These are phyloP conservation scores for Agriopis leucophaearia DNA, from an alignment of 2,888 invertebrate species.

Conservation along the genomic window DNA sequence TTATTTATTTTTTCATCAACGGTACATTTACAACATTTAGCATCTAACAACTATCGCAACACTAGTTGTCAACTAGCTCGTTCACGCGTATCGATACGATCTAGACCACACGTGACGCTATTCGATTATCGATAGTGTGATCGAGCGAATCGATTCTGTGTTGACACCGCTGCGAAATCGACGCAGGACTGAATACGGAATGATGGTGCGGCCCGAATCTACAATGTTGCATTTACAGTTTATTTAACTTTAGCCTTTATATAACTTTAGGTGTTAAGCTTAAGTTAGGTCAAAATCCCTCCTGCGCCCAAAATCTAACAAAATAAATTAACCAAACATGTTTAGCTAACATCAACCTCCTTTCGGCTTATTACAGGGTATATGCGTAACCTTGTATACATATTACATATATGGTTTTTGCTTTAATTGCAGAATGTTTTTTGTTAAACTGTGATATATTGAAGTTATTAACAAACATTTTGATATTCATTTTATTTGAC, in stretches of 20 bases:
- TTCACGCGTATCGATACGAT: constrained; percentile 57
- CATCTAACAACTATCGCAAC: constrained; percentile 15
- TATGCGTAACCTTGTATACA: too few species aligned
- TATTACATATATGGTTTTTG: too few species aligned
- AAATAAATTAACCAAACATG: too few species aligned
- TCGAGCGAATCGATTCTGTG: constrained; percentile 37
- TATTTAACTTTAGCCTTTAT: too few species aligned
- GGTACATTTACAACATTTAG: background rate
- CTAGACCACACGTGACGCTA: constrained; percentile 61
- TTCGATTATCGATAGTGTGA: constrained; percentile 39
- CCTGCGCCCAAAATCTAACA: too few species aligned
- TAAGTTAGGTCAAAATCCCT: too few species aligned
- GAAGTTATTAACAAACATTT: background rate
- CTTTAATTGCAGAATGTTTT: background rate
- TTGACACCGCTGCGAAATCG: constrained; percentile 40
- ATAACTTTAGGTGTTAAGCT: background rate
- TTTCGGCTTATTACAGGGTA: too few species aligned
- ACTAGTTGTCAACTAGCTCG: constrained; percentile 42
- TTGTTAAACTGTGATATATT: background rate
- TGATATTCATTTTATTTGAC: background rate
- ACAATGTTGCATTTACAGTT: constrained; percentile 22
- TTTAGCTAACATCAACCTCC: too few species aligned
- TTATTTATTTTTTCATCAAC: too few species aligned
- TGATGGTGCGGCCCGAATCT: constrained; percentile 36
- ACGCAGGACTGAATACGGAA: constrained; percentile 39